Base-by-base conservation (phyloP, 2,113 vertebrate genomes). In the Patagioenas fasciata region DNA sequence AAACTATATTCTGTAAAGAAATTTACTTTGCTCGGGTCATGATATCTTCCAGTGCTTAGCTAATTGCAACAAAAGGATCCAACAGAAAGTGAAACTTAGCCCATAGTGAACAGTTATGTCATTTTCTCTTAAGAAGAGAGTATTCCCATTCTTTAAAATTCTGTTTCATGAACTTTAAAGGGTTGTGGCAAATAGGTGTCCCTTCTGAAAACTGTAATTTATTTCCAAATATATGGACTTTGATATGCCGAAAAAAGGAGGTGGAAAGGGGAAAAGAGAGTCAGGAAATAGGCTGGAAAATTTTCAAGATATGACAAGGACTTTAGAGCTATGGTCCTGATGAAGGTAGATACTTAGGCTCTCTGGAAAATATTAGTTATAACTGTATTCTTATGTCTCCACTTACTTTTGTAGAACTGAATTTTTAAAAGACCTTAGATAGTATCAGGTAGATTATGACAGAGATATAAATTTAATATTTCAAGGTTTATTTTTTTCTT, bases 241-340 rank as follows among this genome's bases (percentile, higher is more conserved):
- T 61, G 13, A 60, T 29, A 40, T 44, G 8, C 15, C 15, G 34
- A 31, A 88, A 80, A 77, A 54, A 47, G 44, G 1, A 2, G 8
- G 1, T 6, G 8, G 4, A 5, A 5, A 4, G 28, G 7, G 6
- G 15, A 32, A 47, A 16, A 48, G 23, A 29, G 18, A 42, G 4
- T 67, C 1, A 17, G 31, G 17, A 71, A 89, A 79, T 6, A 51
- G 5, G 3, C 53, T 44, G 8, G 17, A 73, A 89, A 77, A 13
- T n/a, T 50, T 65, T 73, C 16, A 57, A 65, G 9, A 7, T 57
- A 56, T 26, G 5, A 19, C 6, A 69, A 60, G 11, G 28, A 66
- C 5, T 34, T 74, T 28, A 79, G 56, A 78, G 28, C 6, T 3
- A 18, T 34, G 24, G 23, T 66, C 10, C 11, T 24, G 8, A 1